Evolutionary conservation across 2,888 invertebrate genomes (phyloP), one percentile per base, ranked within the genome.

Genomic region (Hipparchia sbordonii): DNA sequence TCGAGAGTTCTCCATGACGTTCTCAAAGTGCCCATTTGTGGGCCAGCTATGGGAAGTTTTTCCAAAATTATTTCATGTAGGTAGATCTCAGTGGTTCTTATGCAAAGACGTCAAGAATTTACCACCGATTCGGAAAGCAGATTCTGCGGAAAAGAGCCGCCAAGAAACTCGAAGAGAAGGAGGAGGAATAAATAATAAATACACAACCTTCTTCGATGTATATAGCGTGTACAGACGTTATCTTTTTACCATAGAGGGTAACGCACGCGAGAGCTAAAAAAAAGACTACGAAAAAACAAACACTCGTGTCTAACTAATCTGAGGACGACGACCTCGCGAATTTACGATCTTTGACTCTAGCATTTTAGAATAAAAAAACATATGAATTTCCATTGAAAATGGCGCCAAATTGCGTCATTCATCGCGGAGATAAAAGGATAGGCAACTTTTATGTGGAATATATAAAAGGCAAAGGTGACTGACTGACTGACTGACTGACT

Each of bases 271-370:
- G 76, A 80, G 75, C 83, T 82, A 88, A 90, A 39, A 91, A 91
- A 91, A 89, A 81, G 46, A 54, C 79, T 79, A 82, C 81, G 80
- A 84, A 83, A 87, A 91, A 89, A 85, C 79, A 81, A 80, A 79
- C 81, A 77, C 75, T 80, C 79, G 84, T 86, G 87, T 87, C 88
- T 88, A 89, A 87, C 88, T 85, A 88, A 90, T 87, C 84, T 81
- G 80, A 83, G 92, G 87, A 76, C 92, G 82, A 77, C 85, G 90
- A 92, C 89, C 92, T 87, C 88, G 86, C 87, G 85, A 88, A 89
- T 48, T 48, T 85, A 79, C 79, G 80, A 80, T 80, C 80, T 80
- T 77, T 79, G 80, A 79, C 77, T 79, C 78, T 75, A 72, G 74
- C 74, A 76, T 75, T 82, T 85, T 83, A 80, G 85, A 84, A 76